Evolutionary conservation across 2,797 vertebrate genomes (phyloP).

Genomic region (Sternarchorhynchus goeldii): DNA sequence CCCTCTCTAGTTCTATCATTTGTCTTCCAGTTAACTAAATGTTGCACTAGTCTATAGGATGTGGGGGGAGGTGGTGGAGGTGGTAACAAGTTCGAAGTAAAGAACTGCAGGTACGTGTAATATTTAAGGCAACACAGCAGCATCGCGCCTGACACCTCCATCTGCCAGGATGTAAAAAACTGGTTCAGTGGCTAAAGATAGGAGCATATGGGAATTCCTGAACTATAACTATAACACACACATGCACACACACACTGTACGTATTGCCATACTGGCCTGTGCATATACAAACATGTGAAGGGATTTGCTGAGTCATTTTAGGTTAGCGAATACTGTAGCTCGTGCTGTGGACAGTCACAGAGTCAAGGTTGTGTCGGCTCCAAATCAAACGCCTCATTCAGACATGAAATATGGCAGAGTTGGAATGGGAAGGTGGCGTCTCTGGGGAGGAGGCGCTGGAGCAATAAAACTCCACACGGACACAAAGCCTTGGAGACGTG

Average conservation of each 20-base stretch:
- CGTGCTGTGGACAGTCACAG: conserved; percentile 30
- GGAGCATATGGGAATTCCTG: conserved; percentile 63
- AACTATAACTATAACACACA: not conserved
- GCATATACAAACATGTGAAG: conserved; percentile 41
- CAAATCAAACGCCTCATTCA: conserved; percentile 35
- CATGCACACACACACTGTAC: conserved; percentile 4
- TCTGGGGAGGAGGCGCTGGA: conserved; percentile 6
- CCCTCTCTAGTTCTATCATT: conserved; percentile 21
- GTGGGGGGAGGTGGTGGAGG: conserved; percentile 16
- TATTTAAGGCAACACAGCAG: conserved; percentile 68
- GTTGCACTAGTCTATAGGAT: conserved; percentile 59
- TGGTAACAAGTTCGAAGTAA: conserved; percentile 59
- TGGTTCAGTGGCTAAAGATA: conserved; percentile 47
- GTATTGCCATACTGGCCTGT: conserved; percentile 12
- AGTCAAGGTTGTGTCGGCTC: conserved; percentile 48
- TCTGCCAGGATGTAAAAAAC: conserved; percentile 63
- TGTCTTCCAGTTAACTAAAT: conserved; percentile 24
- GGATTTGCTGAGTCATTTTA: conserved; percentile 47
- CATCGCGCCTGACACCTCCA: conserved; percentile 71
- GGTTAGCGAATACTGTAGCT: conserved; percentile 22
- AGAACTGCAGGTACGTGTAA: conserved; percentile 61
- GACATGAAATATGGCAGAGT: conserved; percentile 44
- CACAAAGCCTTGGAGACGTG: conserved; percentile 5
- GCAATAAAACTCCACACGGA: conserved; percentile 32
- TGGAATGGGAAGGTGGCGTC: conserved; percentile 39